Evolutionary conservation across 2,797 vertebrate genomes (phyloP).

Genomic region (Melanotaenia maccullochi): DNA sequence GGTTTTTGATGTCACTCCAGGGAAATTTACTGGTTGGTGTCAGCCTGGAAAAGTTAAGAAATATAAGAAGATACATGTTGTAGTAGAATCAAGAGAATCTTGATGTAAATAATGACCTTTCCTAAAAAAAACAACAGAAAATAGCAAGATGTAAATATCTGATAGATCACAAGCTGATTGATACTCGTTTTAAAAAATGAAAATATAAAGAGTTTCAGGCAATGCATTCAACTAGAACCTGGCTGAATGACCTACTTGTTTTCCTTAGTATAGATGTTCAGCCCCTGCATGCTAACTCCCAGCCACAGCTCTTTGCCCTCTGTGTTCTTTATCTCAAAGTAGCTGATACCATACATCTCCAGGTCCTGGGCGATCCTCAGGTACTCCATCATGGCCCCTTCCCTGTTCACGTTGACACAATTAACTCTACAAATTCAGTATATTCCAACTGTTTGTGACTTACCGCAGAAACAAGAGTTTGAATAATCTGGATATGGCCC

Average conservation of each 20-base stretch:
- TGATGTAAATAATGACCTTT: not conserved
- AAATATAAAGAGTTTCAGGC: too few species aligned
- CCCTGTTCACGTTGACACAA: slow-evolving; percentile 75
- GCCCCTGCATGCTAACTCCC: slow-evolving; percentile 93
- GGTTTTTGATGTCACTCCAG: slow-evolving; percentile 97
- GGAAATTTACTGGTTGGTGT: slow-evolving; percentile 97
- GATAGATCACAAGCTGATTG: not conserved
- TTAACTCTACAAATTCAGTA: not conserved
- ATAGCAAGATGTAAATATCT: not conserved
- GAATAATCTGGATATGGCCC: too few species aligned
- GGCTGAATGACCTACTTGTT: slow-evolving; percentile 82
- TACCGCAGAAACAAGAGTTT: not conserved
- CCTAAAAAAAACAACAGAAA: not conserved
- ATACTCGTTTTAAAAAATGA: too few species aligned
- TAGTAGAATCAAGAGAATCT: not conserved
- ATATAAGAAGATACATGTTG: not conserved
- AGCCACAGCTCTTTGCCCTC: slow-evolving; percentile 95
- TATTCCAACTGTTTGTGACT: not conserved
- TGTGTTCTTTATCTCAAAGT: slow-evolving; percentile 98
- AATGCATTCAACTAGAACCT: not conserved
- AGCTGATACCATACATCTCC: slow-evolving; percentile 98
- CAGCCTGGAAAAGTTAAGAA: slow-evolving; percentile 79
- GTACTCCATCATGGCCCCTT: slow-evolving; percentile 93
- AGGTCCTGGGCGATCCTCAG: slow-evolving; percentile 97
- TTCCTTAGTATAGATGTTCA: slow-evolving; percentile 95